Conservation (phyloP, 2,113 vertebrate genomes). For the Eira barbara region DNA sequence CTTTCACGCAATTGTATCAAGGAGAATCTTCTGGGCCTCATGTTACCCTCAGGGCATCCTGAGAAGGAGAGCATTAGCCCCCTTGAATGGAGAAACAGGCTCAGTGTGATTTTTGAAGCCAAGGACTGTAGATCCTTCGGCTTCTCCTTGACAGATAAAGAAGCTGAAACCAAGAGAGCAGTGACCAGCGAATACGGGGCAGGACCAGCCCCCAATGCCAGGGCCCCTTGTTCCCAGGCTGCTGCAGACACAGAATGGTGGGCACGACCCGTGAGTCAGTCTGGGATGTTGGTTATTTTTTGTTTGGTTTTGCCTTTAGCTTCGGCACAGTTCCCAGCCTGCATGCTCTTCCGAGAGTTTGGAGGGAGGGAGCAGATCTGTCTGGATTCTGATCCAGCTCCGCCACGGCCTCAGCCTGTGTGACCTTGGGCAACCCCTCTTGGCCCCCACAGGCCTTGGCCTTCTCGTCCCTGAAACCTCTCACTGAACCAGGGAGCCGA, state of each 20-base stretch:
- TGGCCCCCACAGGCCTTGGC: accelerated
- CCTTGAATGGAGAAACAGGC: background rate
- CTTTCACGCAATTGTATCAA: background rate
- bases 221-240: background rate
- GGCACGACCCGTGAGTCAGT: background rate
- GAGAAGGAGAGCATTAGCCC: background rate
- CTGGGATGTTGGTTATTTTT: background rate
- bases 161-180: background rate
- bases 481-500: background rate
- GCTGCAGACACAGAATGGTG: background rate
- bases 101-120: background rate
- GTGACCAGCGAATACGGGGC: background rate
- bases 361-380: background rate
- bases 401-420: background rate
- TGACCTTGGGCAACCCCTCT: background rate
- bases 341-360: background rate
- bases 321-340: background rate
- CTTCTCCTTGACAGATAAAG: background rate
- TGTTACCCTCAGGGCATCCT: background rate
- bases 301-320: background rate
- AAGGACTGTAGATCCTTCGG: background rate
- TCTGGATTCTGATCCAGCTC: background rate
- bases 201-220: background rate
- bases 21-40: background rate
- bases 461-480: background rate